Conservation (phyloP, 2,888 invertebrate genomes). For the Sisyra terminalis region DNA sequence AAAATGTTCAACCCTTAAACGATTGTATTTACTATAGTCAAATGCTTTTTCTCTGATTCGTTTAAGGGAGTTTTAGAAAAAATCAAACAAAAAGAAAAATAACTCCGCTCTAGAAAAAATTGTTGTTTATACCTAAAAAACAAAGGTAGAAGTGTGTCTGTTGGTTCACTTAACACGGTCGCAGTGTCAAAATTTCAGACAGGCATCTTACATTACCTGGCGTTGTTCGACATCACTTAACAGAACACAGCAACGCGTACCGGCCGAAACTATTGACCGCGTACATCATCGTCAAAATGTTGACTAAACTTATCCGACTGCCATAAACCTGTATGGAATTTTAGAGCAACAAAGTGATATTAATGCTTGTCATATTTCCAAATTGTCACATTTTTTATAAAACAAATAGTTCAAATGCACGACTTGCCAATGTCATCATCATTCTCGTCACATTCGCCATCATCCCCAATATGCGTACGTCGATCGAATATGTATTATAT, state of each 20-base stretch:
- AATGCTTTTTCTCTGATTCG: too few relatives aligned
- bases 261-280: background rate
- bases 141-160: conserved; percentile 5
- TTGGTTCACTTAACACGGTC: background rate
- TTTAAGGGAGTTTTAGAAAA: too few relatives aligned
- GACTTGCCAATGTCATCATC: too few relatives aligned
- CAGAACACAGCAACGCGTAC: background rate
- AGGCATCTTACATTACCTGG: conserved; percentile 6
- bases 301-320: conserved; percentile 4
- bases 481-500: too few relatives aligned
- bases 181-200: background rate
- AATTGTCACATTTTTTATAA: background rate
- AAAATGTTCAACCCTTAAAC: too few relatives aligned
- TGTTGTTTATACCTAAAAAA: conserved; percentile 6
- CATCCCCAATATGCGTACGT: too few relatives aligned
- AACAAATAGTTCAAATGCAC: too few relatives aligned
- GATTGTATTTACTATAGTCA: too few relatives aligned
- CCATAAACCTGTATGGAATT: conserved; percentile 8
- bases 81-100: background rate
- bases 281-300: conserved; percentile 5
- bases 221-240: conserved; percentile 1
- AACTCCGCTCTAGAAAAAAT: conserved; percentile 7
- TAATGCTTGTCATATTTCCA: conserved; percentile 1
- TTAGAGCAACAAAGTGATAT: conserved; percentile 4
- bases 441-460: too few relatives aligned